phyloP scores from a whole-genome alignment of 2,888 invertebrate genomes.

The Cephus nigrinus region DNA sequence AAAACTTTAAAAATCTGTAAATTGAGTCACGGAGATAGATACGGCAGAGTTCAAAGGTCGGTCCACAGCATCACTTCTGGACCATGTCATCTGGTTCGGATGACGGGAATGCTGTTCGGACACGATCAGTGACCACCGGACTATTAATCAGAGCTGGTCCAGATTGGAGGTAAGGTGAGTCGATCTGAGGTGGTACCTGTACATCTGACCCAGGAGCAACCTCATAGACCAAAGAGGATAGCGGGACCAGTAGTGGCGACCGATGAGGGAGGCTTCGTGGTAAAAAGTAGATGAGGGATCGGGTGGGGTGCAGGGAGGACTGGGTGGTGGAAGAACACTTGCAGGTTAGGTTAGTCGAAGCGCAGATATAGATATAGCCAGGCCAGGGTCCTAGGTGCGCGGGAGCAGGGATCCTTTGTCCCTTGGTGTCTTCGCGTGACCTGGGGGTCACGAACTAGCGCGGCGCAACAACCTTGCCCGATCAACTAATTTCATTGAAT shows the following conservation, averaged over 20 bases:
- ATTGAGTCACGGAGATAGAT: neutral
- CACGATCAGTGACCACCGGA: neutral
- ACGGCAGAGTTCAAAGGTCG: neutral
- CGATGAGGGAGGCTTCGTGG: neutral
- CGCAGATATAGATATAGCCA: neutral
- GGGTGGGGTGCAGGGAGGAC: neutral
- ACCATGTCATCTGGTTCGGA: neutral
- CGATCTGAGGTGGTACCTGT: neutral
- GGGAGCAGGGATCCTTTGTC: neutral
- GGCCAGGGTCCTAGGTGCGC: neutral
- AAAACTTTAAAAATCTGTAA: neutral
- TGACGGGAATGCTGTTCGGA: neutral
- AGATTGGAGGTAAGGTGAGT: neutral
- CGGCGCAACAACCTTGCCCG: conserved; percentile 16
- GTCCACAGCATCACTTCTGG: neutral
- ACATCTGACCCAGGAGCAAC: neutral
- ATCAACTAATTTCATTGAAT: conserved; percentile 46
- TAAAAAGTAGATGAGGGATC: neutral
- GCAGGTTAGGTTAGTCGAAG: neutral
- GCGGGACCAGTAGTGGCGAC: neutral
- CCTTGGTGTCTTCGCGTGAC: neutral
- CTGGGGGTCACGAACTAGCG: conserved; percentile 1
- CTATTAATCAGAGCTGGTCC: neutral
- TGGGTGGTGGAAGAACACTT: neutral
- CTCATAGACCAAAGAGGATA: neutral